These are phyloP conservation scores for Platynereis dumerilii DNA, from an alignment of 2,888 invertebrate species.

Conservation along the genomic window DNA sequence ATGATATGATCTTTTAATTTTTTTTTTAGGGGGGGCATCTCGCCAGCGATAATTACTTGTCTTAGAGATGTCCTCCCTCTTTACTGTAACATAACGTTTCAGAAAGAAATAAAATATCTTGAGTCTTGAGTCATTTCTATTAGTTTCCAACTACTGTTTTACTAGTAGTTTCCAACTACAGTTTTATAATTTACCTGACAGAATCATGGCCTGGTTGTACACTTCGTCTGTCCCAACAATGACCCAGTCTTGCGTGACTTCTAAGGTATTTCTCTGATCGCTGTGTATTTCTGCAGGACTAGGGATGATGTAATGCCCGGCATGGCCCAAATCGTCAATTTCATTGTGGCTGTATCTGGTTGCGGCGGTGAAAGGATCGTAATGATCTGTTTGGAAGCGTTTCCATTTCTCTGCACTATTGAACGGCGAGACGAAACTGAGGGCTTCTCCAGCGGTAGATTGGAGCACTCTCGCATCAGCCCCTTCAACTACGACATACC, in stretches of 20 bases:
- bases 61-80: too few species aligned
- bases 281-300: not conserved
- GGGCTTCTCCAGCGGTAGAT: constrained; percentile 41
- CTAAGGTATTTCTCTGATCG: not conserved
- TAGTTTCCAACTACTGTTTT: too few species aligned
- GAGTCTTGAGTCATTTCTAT: too few species aligned
- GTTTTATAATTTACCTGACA: too few species aligned
- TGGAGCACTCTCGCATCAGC: constrained; percentile 36
- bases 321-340: constrained; percentile 1
- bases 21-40: too few species aligned
- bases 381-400: constrained; percentile 2
- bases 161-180: too few species aligned
- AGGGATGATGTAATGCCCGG: not conserved
- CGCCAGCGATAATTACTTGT: too few species aligned
- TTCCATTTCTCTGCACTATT: constrained; percentile 13
- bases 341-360: not conserved
- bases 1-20: too few species aligned
- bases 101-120: too few species aligned
- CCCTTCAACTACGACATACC: constrained; percentile 41
- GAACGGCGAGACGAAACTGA: constrained; percentile 34
- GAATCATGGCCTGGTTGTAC: too few species aligned
- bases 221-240: not conserved
- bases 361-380: not conserved
- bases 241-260: constrained; percentile 5
- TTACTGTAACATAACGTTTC: too few species aligned